Base-by-base conservation (phyloP, 2,888 invertebrate genomes). In the Epinotia bilunana region DNA sequence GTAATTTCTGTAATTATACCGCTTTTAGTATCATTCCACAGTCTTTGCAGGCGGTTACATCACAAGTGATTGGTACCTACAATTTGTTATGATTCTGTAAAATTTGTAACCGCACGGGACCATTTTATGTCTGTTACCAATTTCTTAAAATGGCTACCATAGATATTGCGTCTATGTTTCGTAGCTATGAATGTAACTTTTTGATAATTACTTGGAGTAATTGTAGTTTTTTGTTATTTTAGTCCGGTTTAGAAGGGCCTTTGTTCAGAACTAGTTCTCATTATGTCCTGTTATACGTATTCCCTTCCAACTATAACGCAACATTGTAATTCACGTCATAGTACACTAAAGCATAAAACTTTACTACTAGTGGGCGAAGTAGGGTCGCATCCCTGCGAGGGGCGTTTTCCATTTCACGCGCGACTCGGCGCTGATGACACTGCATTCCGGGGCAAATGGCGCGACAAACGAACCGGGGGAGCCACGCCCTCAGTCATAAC, bases 391-490 rank as follows among this genome's bases (percentile, higher is more conserved):
- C 91, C 89, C 88, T 89, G 81, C 81, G 85, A 84, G 90, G 93
- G 94, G 94, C 93, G 93, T 94, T 89, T 94, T 93, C 94, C 91
- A 94, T 94, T 94, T 90, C 92, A 94, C 94, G 94, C 90, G 92
- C 91, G 91, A 91, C 88, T 93, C 90, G 81, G 80, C 87, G 82
- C 90, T 94, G 93, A 94, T 94, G 94, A 93, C 93, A 91, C 90
- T 88, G 92, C 94, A 94, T 94, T 92, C 94, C 93, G 82, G 85
- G 87, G 87, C 92, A 93, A 93, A 94, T 94, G 93, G 93, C 86
- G 92, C 94, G 93, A 88, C 92, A 93, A 93, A 94, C 93, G 93
- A 91, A 93, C 85, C 83, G 89, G 89, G 91, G 90, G 90, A 87
- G 89, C 90, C 92, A 91, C 93, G 93, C 93, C 93, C 91, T 80